These are phyloP conservation scores for Cephus sareptanus DNA, from an alignment of 2,888 invertebrate genomes.

Conservation along the genomic window DNA sequence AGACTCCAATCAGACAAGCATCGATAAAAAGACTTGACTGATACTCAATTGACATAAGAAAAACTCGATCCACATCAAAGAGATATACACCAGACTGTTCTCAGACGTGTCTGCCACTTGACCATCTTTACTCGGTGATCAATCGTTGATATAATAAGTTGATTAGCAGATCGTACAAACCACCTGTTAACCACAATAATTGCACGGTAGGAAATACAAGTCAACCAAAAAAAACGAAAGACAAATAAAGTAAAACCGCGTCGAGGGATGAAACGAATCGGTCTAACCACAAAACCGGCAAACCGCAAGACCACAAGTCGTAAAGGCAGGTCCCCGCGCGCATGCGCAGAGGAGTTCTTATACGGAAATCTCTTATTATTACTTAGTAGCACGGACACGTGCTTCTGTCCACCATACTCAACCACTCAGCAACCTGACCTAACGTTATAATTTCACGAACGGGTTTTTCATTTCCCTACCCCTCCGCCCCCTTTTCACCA, in stretches of 20 bases:
- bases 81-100: background rate
- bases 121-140: background rate
- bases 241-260: background rate
- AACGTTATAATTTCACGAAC: background rate
- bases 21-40: no score
- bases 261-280: background rate
- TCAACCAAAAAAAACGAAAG: background rate
- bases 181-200: background rate
- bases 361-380: background rate
- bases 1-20: no score
- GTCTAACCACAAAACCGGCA: background rate
- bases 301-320: constrained; percentile 3
- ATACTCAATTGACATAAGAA: no score
- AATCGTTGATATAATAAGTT: background rate
- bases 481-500: background rate
- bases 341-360: background rate
- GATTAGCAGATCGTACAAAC: background rate
- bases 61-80: background rate
- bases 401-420: background rate
- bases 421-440: background rate
- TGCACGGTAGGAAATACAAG: background rate
- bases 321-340: constrained; percentile 1
- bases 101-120: background rate
- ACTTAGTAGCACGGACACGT: background rate
- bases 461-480: background rate